Evolutionary conservation across 2,888 invertebrate genomes (phyloP), one percentile per base, ranked within the genome.

Genomic region (Cantharis rustica): DNA sequence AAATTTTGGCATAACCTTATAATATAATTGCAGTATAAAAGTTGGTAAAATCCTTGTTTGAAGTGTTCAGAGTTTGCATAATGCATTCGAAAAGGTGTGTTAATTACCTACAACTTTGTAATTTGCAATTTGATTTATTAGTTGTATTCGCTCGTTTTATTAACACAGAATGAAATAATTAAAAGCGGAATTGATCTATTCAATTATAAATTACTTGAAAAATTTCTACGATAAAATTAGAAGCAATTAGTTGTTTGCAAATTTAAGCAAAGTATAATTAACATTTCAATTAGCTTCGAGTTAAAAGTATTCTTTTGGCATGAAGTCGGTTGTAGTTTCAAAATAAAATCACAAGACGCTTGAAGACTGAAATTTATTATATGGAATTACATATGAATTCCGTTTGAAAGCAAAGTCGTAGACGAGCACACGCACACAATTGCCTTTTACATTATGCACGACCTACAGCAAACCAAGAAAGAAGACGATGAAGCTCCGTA

Each of bases 401-500:
- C 31, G 16, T 73, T 61, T 68, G 62, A 68, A 73, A 16, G 69
- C 61, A 13, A 61, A 73, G 47, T 68, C 68, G 61, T 69, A 73
- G 73, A 69, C 73, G 73, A 73, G 68, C 69, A 73, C 61, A 47
- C 69, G 73, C 73, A 69, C 68, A 73, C 73, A 73, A 73, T 61
- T 69, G 69, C 73, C 72, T 73, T 68, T 73, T 73, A 73, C 73
- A 73, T 73, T 73, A 73, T 73, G 73, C 73, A 73, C 73, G 73
- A 73, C 73, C 73, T 73, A 73, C 73, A 73, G 73, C 73, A 68
- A 13, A 62, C 73, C 3, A 61, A 61, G 69, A 31, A 69, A 23
- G 31, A 16, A 61, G 66, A 72, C n/a, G 16, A 64, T 64, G 66
- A 17, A 27, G 16, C 61, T 16, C 69, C 13, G 47, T 16, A 47